Percentiles rank a stretch among this genome's conserved stretches.
Conservation (phyloP, 2,113 vertebrate species). For the Rattus norvegicus region DNA sequence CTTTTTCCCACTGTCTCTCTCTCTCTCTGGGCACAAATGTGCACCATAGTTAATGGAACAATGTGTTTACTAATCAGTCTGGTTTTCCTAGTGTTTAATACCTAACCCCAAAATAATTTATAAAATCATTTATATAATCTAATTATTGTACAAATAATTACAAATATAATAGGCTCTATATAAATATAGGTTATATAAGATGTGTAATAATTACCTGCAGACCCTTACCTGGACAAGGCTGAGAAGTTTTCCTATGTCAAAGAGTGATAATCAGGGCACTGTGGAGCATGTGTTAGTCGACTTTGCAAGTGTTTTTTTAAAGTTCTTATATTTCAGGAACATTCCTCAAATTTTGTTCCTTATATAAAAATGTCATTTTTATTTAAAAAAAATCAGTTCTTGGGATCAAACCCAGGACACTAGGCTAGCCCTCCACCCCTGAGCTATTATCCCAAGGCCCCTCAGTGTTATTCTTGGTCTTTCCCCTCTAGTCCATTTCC, state of each 20-base stretch:
- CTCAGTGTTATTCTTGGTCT: neutral
- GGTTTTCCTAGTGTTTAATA: neutral
- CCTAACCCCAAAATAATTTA: neutral
- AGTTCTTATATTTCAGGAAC: neutral
- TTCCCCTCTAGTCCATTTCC: neutral
- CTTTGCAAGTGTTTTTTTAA: conserved; percentile 3
- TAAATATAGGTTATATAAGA: neutral
- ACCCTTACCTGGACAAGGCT: neutral
- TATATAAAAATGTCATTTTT: neutral
- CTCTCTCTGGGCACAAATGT: neutral
- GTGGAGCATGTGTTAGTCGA: neutral
- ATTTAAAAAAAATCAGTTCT: neutral
- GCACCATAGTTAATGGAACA: neutral
- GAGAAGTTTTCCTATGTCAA: neutral
- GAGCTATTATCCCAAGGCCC: fast-evolving
- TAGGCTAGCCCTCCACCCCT: fast-evolving
- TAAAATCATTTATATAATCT: neutral
- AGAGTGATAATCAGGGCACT: neutral
- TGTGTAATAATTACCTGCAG: neutral
- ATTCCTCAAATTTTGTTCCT: neutral
- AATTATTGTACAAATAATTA: neutral
- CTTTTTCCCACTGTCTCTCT: neutral
- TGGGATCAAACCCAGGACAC: too few species aligned
- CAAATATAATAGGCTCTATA: neutral
- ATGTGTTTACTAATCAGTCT: neutral